These are phyloP conservation scores for Daphoenositta chrysoptera DNA, from an alignment of 2,113 vertebrate species.

Conservation along the genomic window DNA sequence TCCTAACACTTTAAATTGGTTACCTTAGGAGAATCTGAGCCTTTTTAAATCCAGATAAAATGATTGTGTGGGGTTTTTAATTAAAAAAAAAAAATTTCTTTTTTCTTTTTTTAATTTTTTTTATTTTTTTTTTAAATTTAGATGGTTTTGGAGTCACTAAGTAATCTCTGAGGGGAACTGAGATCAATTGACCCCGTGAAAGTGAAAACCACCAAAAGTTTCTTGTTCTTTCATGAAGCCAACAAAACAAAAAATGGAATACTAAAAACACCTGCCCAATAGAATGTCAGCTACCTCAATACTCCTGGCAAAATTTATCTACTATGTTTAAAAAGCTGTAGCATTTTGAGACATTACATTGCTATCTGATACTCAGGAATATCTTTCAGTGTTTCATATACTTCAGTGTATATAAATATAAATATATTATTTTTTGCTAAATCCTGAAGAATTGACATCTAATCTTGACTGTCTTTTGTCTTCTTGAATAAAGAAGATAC, in stretches of 20 bases:
- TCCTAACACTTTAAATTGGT: not conserved
- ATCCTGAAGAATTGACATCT: not conserved
- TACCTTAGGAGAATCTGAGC: not conserved
- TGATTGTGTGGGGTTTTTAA: not conserved
- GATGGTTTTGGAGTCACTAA: not conserved
- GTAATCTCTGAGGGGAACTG: not conserved
- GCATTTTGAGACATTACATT: not conserved
- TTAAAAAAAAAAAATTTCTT: too few relatives aligned
- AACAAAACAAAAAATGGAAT: not conserved
- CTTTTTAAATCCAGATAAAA: not conserved
- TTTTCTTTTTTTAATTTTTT: too few relatives aligned
- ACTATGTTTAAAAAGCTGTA: not conserved
- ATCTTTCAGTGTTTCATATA: not conserved
- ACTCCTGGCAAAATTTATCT: not conserved
- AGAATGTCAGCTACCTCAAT: not conserved
- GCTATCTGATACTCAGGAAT: not conserved
- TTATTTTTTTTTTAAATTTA: not conserved
- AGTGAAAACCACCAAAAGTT: not conserved
- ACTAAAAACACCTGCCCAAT: fast-evolving
- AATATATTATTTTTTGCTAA: not conserved
- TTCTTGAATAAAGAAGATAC: not conserved
- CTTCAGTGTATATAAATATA: not conserved
- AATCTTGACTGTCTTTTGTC: not conserved
- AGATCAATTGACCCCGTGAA: not conserved
- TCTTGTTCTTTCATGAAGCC: not conserved